phyloP scores from a whole-genome alignment of 2,113 vertebrate species.

The Muscicapa adusta region DNA sequence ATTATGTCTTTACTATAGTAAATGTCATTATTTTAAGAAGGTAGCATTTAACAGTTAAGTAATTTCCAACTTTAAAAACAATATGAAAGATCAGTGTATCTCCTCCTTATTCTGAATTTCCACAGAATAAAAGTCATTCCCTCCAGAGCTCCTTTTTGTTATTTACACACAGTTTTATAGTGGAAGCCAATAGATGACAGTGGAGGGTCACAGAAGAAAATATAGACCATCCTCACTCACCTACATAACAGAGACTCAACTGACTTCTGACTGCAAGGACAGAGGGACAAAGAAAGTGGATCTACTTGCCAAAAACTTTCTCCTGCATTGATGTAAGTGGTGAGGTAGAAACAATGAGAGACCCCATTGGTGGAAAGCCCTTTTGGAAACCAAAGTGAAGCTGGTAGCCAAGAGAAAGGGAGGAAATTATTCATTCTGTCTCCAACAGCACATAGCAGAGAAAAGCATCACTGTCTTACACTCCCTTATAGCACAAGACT shows the following conservation, averaged over 20 bases:
- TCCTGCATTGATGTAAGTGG: neutral
- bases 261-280: neutral
- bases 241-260: neutral
- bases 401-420: neutral
- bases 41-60: neutral
- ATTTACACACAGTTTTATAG: neutral
- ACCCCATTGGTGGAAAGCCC: neutral
- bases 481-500: neutral
- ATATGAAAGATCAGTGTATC: neutral
- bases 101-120: neutral
- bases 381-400: neutral
- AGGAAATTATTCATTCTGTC: neutral
- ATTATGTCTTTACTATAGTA: neutral
- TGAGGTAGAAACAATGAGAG: neutral
- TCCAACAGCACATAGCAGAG: neutral
- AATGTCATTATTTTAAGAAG: neutral
- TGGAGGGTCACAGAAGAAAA: neutral
- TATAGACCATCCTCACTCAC: neutral
- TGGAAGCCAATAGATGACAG: neutral
- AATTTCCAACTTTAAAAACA: neutral
- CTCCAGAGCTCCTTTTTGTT: neutral
- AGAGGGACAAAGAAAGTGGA: neutral
- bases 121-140: neutral
- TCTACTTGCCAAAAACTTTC: neutral
- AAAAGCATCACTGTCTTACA: neutral